These are phyloP conservation scores for Ranitomeya variabilis DNA, from an alignment of 2,113 vertebrate species.

Conservation along the genomic window DNA sequence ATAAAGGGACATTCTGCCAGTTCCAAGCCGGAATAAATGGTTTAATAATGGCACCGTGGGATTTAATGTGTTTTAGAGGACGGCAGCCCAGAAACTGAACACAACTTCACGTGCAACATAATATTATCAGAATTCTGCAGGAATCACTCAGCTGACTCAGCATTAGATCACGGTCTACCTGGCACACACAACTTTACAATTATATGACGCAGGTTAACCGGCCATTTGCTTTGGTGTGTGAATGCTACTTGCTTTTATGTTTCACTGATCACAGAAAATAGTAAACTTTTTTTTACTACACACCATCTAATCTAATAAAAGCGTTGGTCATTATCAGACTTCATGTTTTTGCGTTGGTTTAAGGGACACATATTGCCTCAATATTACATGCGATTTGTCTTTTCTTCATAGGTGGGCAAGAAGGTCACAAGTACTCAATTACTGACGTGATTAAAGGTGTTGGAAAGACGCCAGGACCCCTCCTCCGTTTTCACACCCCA, in stretches of 20 bases:
- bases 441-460: slow-evolving; percentile 43
- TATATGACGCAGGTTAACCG: neutral
- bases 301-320: neutral
- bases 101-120: slow-evolving; percentile 16
- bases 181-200: neutral
- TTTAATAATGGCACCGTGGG: slow-evolving; percentile 13
- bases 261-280: neutral
- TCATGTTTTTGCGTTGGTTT: neutral
- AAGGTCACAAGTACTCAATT: slow-evolving; percentile 1
- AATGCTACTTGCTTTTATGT: neutral
- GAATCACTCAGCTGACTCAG: neutral
- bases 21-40: slow-evolving; percentile 30
- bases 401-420: slow-evolving; percentile 38
- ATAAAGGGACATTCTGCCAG: slow-evolving; percentile 15
- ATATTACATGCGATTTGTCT: neutral
- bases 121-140: neutral
- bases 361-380: neutral
- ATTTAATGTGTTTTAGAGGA: neutral
- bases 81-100: slow-evolving; percentile 18
- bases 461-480: slow-evolving; percentile 11
- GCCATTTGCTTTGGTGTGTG: neutral
- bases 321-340: neutral
- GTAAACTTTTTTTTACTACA: neutral
- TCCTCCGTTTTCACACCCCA: neutral
- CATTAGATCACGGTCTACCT: neutral